Evolutionary conservation across 2,888 invertebrate genomes (phyloP).

Genomic region (Biston betularia): DNA sequence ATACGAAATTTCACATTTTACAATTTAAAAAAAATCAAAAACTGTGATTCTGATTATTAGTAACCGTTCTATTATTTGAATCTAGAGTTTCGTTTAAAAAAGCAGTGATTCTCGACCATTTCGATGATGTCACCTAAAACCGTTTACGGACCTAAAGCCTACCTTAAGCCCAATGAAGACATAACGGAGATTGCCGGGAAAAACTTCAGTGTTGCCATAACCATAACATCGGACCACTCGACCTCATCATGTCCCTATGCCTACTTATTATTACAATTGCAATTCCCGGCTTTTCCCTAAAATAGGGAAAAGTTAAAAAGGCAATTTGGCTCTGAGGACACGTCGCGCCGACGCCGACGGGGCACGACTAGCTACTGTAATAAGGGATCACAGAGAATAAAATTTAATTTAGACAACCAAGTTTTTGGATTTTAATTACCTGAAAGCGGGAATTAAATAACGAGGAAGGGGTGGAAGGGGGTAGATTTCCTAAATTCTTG

Average conservation of each 20-base stretch:
- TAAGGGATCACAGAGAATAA: conserved; percentile 61
- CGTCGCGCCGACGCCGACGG: conserved; percentile 61
- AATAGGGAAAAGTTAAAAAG: conserved; percentile 86
- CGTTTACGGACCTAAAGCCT: conserved; percentile 20
- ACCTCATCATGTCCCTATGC: conserved; percentile 72
- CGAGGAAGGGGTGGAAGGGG: conserved; percentile 58
- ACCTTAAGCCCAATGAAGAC: conserved; percentile 34
- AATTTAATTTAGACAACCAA: conserved; percentile 82
- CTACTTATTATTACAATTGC: conserved; percentile 80
- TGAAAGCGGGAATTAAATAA: conserved; percentile 81
- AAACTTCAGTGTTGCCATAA: conserved; percentile 63
- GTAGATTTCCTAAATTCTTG: conserved; percentile 52
- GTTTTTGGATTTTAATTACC: conserved; percentile 86
- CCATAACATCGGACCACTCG: conserved; percentile 59
- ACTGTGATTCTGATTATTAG: no score
- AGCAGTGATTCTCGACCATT: conserved; percentile 16
- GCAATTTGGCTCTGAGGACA: conserved; percentile 79
- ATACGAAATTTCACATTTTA: no score
- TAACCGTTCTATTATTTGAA: no score
- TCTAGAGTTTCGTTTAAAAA: not conserved
- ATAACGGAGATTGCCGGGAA: conserved; percentile 42
- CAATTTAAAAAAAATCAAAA: no score
- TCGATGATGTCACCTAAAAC: conserved; percentile 14
- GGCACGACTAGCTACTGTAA: conserved; percentile 44
- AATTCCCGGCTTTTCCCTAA: conserved; percentile 74